Conservation (phyloP, 2,888 invertebrate species). For the Protula sp. region DNA sequence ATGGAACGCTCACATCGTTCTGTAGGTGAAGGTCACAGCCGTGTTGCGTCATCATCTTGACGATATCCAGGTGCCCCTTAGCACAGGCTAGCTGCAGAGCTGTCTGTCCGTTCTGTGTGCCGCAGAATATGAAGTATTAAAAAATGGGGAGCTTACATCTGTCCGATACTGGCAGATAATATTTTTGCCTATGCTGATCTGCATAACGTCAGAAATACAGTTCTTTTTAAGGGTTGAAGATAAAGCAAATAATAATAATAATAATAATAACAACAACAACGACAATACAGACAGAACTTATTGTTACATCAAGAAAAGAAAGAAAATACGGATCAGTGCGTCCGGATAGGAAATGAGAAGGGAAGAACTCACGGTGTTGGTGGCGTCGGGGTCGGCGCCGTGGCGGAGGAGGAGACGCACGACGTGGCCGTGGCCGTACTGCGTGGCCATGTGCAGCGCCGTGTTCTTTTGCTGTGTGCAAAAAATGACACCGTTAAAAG, state of each 20-base stretch:
- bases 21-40: conserved; percentile 19
- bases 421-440: conserved; percentile 9
- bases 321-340: no score
- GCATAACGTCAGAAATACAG: no score
- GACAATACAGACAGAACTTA: no score
- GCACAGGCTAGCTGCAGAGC: conserved; percentile 29
- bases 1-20: not conserved
- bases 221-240: no score
- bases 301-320: no score
- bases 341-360: no score
- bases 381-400: conserved; percentile 5
- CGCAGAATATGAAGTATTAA: no score
- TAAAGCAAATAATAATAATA: no score
- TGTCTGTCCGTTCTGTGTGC: conserved; percentile 31
- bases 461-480: conserved; percentile 30
- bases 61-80: conserved; percentile 18
- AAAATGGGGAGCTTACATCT: no score
- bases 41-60: conserved; percentile 19
- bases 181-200: no score
- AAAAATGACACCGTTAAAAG: not conserved
- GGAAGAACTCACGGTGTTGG: conserved; percentile 12
- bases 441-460: conserved; percentile 26
- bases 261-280: no score
- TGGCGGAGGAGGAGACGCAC: conserved; percentile 3
- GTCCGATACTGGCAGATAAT: no score